Base-by-base conservation (phyloP, 2,113 vertebrate genomes). In the Trematocara zebra region DNA sequence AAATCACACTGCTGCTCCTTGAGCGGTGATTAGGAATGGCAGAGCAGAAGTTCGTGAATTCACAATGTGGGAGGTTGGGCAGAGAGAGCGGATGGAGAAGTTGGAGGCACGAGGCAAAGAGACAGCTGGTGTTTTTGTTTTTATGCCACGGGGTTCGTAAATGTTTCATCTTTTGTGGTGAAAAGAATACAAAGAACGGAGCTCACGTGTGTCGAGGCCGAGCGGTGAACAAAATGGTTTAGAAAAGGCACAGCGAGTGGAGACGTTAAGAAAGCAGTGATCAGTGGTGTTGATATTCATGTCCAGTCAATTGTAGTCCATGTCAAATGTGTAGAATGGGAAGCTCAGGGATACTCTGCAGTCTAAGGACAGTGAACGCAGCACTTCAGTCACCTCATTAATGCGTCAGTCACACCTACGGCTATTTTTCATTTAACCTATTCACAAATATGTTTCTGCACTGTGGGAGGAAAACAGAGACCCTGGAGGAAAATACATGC, bases 1-100 rank as follows among this genome's bases (percentile, higher is more conserved):
- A 86, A 88, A 91, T 92, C 90, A 83, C 82, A 84, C 61, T n/a
- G 53, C 31, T 7, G 87, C 84, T 88, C 17, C 51, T 87, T 84
- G 89, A 93, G 89, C 28, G 74, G 33, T 87, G 90, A 95, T 89
- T 89, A 87, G 91, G 80, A 89, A 91, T 64, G 92, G 86, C 93
- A 86, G 90, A 44, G 85, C 85, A 88, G 86, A 87, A 72, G 87
- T 90, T 92, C 86, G 91, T 92, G 61, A 92, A 95, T 94, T 90
- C 80, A 87, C 91, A 88, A 87, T 92, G 91, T 82, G 85, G 81
- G 91, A 89, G 89, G 82, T 17, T 35, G 76, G 67, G 89, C 15
- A 82, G 84, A 81, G 80, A 83, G 5, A 57, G 78, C 11, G 52
- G 67, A 88, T 67, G 47, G 40, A 78, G 90, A 87, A 88, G 59